A percentile compares a stretch with the other conserved stretches of the same genome.
phyloP scores from a whole-genome alignment of 2,888 invertebrate species.

The Drosophila parthenogenetica region DNA sequence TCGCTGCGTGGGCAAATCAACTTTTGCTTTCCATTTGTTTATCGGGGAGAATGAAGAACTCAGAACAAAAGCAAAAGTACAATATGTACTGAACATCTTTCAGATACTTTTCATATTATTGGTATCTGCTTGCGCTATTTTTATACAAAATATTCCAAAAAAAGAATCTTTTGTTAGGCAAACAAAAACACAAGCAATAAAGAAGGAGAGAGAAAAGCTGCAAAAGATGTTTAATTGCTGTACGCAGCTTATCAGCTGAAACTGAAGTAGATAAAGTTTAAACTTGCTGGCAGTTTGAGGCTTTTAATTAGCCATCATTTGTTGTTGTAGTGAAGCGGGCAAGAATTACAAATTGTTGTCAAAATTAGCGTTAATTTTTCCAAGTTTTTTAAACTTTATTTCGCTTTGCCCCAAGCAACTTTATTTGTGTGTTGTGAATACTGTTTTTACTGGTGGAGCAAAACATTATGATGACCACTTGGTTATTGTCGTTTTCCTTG shows the following conservation, averaged over 20 bases:
- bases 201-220: conserved; percentile 12
- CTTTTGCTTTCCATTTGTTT: conserved; percentile 72
- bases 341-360: conserved; percentile 67
- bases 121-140: conserved; percentile 66
- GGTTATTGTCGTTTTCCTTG: conserved; percentile 31
- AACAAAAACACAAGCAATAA: conserved; percentile 58
- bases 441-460: conserved; percentile 26
- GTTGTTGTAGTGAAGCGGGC: not conserved
- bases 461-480: conserved; percentile 61
- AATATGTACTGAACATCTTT: conserved; percentile 63
- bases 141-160: conserved; percentile 42
- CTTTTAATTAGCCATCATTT: conserved; percentile 74
- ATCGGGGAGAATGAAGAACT: conserved; percentile 27
- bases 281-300: conserved; percentile 52
- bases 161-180: conserved; percentile 70
- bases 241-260: conserved; percentile 48
- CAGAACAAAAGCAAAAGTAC: conserved; percentile 65
- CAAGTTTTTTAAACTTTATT: conserved; percentile 11
- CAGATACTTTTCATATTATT: conserved; percentile 69
- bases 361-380: conserved; percentile 75
- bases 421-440: conserved; percentile 32
- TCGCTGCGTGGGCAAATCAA: conserved; percentile 65
- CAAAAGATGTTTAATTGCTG: conserved; percentile 69
- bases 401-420: conserved; percentile 7
- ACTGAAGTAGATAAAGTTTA: conserved; percentile 60